Percentiles rank a stretch among this genome's conserved stretches.
These are phyloP conservation scores for Erannis defoliaria DNA, from an alignment of 2,888 invertebrate genomes.

Conservation along the genomic window DNA sequence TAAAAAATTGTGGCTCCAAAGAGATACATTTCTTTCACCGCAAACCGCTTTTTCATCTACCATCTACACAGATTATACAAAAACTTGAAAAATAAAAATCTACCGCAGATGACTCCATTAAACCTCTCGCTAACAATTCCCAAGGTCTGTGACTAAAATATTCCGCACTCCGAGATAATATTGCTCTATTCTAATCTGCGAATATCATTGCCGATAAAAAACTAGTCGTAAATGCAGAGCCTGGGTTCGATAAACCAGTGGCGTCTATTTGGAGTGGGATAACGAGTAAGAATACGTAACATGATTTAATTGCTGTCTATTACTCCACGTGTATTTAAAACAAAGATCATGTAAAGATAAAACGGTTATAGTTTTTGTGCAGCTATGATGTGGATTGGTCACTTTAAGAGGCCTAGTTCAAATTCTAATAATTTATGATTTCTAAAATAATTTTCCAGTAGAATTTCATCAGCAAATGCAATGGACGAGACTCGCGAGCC, in stretches of 20 bases:
- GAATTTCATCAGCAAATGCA: too few relatives aligned
- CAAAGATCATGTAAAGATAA: background rate
- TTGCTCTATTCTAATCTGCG: slow-evolving; percentile 27
- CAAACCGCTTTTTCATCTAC: too few relatives aligned
- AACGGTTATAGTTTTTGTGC: background rate
- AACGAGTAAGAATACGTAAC: slow-evolving; percentile 24
- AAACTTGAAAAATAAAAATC: background rate
- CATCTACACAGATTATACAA: background rate
- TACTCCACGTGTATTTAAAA: slow-evolving; percentile 5
- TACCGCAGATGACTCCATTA: background rate
- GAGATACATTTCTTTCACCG: too few relatives aligned
- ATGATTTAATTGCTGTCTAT: slow-evolving; percentile 26
- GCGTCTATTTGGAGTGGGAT: slow-evolving; percentile 25
- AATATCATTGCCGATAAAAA: slow-evolving; percentile 25
- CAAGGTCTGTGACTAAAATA: slow-evolving; percentile 17
- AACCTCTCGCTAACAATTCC: background rate
- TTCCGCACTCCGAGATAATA: slow-evolving; percentile 11
- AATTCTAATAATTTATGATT: background rate
- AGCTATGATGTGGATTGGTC: background rate
- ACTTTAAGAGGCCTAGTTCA: background rate
- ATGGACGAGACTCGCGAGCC: too few relatives aligned
- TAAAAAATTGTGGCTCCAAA: too few relatives aligned
- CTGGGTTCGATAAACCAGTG: slow-evolving; percentile 27
- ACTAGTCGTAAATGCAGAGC: slow-evolving; percentile 31
- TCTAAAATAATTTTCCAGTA: too few relatives aligned